These are phyloP conservation scores for Oryctolagus cuniculus DNA, from an alignment of 2,113 vertebrate species.

Conservation along the genomic window mOryCun1.1 NC_091445.1:82826001-82826500, in stretches of 20 bases:
- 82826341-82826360: not conserved
- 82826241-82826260: not conserved
- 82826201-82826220: not conserved
- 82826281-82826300: not conserved
- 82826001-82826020: not conserved
- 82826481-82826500: not conserved
- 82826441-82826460: not conserved
- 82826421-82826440: not conserved
- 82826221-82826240: not conserved
- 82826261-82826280: not conserved
- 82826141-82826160: not conserved
- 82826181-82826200: not conserved
- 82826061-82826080: slow-evolving; percentile 9
- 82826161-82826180: not conserved
- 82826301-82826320: not conserved
- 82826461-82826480: not conserved
- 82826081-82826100: not conserved
- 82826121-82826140: not conserved
- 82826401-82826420: slow-evolving; percentile 20
- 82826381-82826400: not conserved
- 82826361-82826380: slow-evolving; percentile 20
- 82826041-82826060: not conserved
- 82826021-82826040: slow-evolving; percentile 3
- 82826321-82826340: not conserved
- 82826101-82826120: not conserved